These are phyloP conservation scores for Bufo gargarizans DNA, from an alignment of 2,113 vertebrate genomes.

Conservation along the genomic window DNA sequence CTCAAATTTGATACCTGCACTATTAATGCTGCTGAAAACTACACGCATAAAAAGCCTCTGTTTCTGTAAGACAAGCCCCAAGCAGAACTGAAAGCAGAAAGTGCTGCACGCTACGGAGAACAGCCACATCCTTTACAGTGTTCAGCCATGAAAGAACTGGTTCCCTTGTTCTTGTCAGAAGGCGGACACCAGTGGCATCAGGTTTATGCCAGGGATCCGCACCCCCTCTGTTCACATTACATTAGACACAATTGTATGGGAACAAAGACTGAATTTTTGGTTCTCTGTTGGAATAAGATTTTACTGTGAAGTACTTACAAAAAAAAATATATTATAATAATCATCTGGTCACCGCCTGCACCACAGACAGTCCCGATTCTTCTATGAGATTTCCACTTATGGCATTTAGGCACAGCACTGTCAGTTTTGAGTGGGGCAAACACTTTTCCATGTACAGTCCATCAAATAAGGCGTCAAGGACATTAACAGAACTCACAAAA, in stretches of 20 bases:
- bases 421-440: not conserved
- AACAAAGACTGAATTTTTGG: not conserved
- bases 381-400: too few species aligned
- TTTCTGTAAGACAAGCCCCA: not conserved
- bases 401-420: not conserved
- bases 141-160: not conserved
- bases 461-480: not conserved
- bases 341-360: too few species aligned
- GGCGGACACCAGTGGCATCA: not conserved
- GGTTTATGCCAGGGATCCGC: not conserved
- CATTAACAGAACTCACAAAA: not conserved
- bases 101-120: too few species aligned
- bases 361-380: too few species aligned
- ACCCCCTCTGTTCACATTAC: too few species aligned
- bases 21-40: not conserved
- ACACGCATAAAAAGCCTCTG: not conserved
- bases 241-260: too few species aligned
- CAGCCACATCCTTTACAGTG: not conserved
- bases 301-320: not conserved
- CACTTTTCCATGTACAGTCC: not conserved
- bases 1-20: not conserved
- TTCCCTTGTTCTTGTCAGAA: not conserved
- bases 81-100: not conserved
- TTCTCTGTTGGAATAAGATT: not conserved
- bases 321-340: not conserved